Percentiles rank a stretch among this genome's conserved stretches.
These are phyloP conservation scores for Mythimna albipuncta DNA, from an alignment of 2,888 invertebrate genomes.

Conservation along the genomic window DNA sequence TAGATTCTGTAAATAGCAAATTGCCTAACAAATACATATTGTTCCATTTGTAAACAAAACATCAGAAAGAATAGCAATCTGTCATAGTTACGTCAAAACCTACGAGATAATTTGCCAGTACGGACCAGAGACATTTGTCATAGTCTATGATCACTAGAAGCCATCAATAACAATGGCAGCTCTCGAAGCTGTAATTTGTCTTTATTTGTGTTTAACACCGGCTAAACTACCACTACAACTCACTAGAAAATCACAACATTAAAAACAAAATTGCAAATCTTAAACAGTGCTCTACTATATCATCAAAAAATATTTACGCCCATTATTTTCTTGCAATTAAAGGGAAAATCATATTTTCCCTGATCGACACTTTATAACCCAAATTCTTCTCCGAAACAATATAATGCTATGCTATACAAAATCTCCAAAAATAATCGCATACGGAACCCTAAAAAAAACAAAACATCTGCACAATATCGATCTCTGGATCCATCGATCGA, in stretches of 20 bases:
- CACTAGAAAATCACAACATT: background rate
- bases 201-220: slow-evolving; percentile 20
- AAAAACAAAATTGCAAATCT: background rate
- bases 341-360: background rate
- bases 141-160: slow-evolving; percentile 22
- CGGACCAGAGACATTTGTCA: slow-evolving; percentile 31
- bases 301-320: slow-evolving; percentile 5
- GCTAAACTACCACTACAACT: slow-evolving; percentile 26
- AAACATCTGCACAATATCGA: slow-evolving; percentile 79
- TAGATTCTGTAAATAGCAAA: background rate
- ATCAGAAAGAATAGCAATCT: slow-evolving; percentile 21
- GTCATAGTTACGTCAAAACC: slow-evolving; percentile 31
- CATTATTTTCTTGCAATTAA: slow-evolving; percentile 17
- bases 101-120: slow-evolving; percentile 6
- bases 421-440: slow-evolving; percentile 40
- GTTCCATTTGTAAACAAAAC: no score
- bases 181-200: slow-evolving; percentile 38
- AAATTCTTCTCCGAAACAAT: slow-evolving; percentile 14
- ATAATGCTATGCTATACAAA: slow-evolving; percentile 39
- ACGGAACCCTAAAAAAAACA: slow-evolving; percentile 67
- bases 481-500: slow-evolving; percentile 65
- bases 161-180: slow-evolving; percentile 48
- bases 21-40: no score
- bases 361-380: slow-evolving; percentile 17
- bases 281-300: background rate